Evolutionary conservation across 2,797 vertebrate genomes (phyloP).

Genomic region (Poliocrania exsul): DNA sequence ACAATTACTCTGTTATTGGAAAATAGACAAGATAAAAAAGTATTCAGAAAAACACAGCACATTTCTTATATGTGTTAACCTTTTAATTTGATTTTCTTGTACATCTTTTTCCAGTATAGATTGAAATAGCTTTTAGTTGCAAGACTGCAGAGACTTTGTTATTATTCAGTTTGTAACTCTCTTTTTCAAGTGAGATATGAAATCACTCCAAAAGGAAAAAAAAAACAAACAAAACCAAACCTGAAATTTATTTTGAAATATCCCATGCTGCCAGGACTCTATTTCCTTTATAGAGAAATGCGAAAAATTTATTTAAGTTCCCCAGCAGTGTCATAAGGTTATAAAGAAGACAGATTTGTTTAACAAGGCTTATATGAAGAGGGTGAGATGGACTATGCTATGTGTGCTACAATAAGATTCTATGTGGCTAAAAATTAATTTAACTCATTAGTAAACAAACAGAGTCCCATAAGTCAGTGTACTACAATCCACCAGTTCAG

Average conservation of each 20-base stretch:
- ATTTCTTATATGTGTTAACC: not conserved
- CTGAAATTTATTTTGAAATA: not conserved
- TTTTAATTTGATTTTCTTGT: not conserved
- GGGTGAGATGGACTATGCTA: accelerated
- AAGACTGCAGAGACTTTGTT: not conserved
- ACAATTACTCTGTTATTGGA: not conserved
- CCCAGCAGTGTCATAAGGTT: not conserved
- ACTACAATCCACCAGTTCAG: not conserved
- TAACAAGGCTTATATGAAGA: not conserved
- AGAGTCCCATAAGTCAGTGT: not conserved
- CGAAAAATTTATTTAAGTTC: not conserved
- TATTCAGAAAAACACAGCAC: not conserved
- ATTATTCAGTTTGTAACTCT: not conserved
- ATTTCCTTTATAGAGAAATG: not conserved
- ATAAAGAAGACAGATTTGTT: not conserved
- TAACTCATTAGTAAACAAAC: not conserved
- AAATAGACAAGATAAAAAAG: not conserved
- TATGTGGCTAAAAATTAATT: not conserved
- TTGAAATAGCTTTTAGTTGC: not conserved
- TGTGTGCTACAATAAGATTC: not conserved
- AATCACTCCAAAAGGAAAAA: not conserved
- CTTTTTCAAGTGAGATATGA: not conserved
- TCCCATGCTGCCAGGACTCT: not conserved
- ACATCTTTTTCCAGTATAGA: not conserved
- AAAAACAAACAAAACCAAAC: not conserved